Evolutionary conservation across 2,888 invertebrate species (phyloP), one percentile per base, ranked within the genome.

Genomic region (Erannis defoliaria): DNA sequence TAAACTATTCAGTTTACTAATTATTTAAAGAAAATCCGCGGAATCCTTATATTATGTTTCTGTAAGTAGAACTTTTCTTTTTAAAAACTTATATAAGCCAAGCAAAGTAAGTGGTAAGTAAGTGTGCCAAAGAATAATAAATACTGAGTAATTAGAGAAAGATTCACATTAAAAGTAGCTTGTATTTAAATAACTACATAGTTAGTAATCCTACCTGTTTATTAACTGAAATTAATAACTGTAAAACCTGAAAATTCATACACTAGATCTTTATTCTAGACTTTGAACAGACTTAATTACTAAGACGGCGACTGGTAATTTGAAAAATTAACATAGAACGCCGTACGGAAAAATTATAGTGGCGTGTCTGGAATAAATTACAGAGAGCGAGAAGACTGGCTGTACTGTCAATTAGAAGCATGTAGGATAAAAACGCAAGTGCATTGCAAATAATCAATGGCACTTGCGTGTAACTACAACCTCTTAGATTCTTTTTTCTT

Each of bases 231-330:
- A 62, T 62, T 38, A 61, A 63, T 66, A 62, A 62, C 50, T 33
- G 53, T 64, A 61, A 64, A 53, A 59, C 53, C 65, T 65, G 55
- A 64, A 59, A 43, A 43, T 56, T 66, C 64, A 68, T 56, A 67
- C 63, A 67, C 51, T 72, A 67, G 65, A 70, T 73, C 64, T 72
- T 66, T 62, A 68, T 73, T 70, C 64, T 58, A 62, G 50, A 64
- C 61, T 51, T 43, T 45, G 59, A 64, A 64, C 53, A 54, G 58
- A 68, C 63, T 65, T 75, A 70, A 72, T 71, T 68, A 62, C 56
- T 62, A 62, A 67, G 66, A 62, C 63, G 68, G 66, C 65, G 53
- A 61, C 51, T 51, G 53, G 64, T 67, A 68, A 68, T 71, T 68
- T 67, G 53, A 67, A 60, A 64, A 64, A 68, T 67, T 68, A 62